These are phyloP conservation scores for Diaphora mendica DNA, from an alignment of 2,888 invertebrate genomes.

Conservation along the genomic window DNA sequence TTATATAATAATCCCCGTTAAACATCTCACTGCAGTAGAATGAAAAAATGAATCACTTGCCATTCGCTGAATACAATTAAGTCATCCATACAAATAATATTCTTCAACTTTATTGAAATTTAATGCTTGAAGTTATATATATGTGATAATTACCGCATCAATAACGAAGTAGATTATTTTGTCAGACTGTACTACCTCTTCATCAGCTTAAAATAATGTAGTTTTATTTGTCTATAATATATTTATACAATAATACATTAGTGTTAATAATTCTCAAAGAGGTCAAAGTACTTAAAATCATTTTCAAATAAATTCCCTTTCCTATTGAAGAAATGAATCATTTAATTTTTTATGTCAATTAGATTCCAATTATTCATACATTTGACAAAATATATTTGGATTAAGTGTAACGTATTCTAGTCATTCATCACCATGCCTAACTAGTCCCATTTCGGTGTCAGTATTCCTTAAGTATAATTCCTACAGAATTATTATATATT, in stretches of 20 bases:
- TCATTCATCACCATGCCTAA: slow-evolving; percentile 20
- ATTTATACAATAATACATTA: background rate
- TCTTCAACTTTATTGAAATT: slow-evolving; percentile 48
- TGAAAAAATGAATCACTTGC: slow-evolving; percentile 30
- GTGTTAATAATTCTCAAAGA: background rate
- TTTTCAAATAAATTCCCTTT: background rate
- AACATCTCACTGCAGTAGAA: slow-evolving; percentile 43
- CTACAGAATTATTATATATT: slow-evolving; percentile 23
- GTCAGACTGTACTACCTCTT: slow-evolving; percentile 16
- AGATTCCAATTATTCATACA: slow-evolving; percentile 4
- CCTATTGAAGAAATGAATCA: background rate
- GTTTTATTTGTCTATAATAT: background rate
- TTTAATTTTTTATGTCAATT: background rate
- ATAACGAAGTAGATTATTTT: slow-evolving; percentile 20
- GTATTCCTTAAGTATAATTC: slow-evolving; percentile 44
- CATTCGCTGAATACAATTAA: slow-evolving; percentile 37
- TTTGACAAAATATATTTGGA: slow-evolving; percentile 38
- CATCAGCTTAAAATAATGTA: slow-evolving; percentile 21
- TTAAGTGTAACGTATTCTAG: slow-evolving; percentile 33
- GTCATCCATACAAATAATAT: slow-evolving; percentile 40
- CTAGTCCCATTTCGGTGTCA: slow-evolving; percentile 42
- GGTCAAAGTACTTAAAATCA: background rate
- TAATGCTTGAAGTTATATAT: slow-evolving; percentile 46
- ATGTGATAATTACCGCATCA: slow-evolving; percentile 16
- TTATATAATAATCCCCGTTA: slow-evolving; percentile 26